phyloP scores from a whole-genome alignment of 2,113 vertebrate species.

The Podarcis cretensis region DNA sequence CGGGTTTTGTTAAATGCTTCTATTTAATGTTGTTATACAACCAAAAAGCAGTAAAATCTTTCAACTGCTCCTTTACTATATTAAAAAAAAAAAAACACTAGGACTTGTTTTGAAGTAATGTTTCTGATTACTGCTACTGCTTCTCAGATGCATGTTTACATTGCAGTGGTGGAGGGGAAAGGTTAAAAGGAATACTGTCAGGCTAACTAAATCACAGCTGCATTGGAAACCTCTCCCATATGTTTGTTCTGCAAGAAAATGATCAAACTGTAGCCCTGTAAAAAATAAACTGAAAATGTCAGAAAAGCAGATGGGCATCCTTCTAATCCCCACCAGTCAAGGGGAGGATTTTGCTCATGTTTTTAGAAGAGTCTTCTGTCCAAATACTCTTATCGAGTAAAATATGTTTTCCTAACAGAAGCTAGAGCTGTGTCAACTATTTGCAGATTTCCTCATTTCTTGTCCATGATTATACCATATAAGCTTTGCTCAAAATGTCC shows the following conservation, averaged over 20 bases:
- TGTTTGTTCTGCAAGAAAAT: conserved; percentile 20
- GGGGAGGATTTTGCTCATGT: conserved; percentile 48
- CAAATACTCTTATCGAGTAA: conserved; percentile 39
- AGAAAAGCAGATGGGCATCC: conserved; percentile 68
- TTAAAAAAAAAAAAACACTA: not conserved
- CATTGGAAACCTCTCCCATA: conserved; percentile 17
- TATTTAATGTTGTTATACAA: not conserved
- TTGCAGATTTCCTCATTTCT: conserved; percentile 19
- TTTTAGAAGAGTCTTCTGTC: conserved; percentile 50
- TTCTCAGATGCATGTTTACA: not conserved
- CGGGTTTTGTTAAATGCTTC: not conserved
- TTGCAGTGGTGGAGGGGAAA: not conserved
- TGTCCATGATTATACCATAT: conserved; percentile 13
- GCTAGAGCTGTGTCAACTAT: not conserved
- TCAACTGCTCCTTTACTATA: not conserved
- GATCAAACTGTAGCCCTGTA: conserved; percentile 16
- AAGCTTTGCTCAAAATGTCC: conserved; percentile 23
- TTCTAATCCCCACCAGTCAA: conserved; percentile 55
- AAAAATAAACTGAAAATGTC: conserved; percentile 66
- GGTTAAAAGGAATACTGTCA: not conserved
- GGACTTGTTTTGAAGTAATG: not conserved
- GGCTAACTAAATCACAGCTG: not conserved
- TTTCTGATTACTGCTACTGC: not conserved
- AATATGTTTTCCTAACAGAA: conserved; percentile 39
- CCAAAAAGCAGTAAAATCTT: not conserved